phyloP scores from a whole-genome alignment of 1,140 invertebrate species.

The Euura lappo region DNA sequence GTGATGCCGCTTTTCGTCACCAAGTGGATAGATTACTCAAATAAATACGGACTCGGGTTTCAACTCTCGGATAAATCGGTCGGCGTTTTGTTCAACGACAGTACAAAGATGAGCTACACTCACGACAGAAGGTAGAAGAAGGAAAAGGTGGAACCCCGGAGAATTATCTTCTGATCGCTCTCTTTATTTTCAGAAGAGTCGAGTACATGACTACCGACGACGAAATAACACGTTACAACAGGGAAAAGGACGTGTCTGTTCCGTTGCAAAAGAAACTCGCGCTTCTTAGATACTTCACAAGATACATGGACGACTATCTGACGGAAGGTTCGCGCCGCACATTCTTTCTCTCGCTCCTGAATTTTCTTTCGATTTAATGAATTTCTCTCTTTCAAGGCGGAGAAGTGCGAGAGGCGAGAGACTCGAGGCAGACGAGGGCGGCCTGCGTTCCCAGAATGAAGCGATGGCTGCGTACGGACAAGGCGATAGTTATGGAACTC shows the following conservation, averaged over 20 bases:
- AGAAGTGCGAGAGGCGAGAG: slow-evolving; percentile 64
- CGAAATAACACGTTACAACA: slow-evolving; percentile 83
- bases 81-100: slow-evolving; percentile 75
- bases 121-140: slow-evolving; percentile 65
- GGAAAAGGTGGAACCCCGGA: not conserved
- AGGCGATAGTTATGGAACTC: slow-evolving; percentile 77
- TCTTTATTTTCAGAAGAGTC: slow-evolving; percentile 70
- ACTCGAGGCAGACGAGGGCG: slow-evolving; percentile 45
- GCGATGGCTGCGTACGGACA: slow-evolving; percentile 75
- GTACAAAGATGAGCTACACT: slow-evolving; percentile 67
- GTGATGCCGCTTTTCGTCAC: slow-evolving; percentile 70
- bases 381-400: slow-evolving; percentile 47
- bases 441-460: slow-evolving; percentile 70
- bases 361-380: too few relatives aligned
- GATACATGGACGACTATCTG: slow-evolving; percentile 97
- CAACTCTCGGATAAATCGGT: slow-evolving; percentile 73
- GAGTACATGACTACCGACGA: slow-evolving; percentile 93
- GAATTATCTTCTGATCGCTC: slow-evolving; percentile 8
- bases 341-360: too few relatives aligned
- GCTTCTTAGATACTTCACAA: slow-evolving; percentile 91
- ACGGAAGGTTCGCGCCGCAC: slow-evolving; percentile 77
- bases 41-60: slow-evolving; percentile 78
- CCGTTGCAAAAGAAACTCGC: slow-evolving; percentile 93
- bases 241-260: slow-evolving; percentile 79
- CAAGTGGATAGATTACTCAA: slow-evolving; percentile 80